These are phyloP conservation scores for Scomber colias DNA, from an alignment of 2,113 vertebrate genomes.

Conservation along the genomic window DNA sequence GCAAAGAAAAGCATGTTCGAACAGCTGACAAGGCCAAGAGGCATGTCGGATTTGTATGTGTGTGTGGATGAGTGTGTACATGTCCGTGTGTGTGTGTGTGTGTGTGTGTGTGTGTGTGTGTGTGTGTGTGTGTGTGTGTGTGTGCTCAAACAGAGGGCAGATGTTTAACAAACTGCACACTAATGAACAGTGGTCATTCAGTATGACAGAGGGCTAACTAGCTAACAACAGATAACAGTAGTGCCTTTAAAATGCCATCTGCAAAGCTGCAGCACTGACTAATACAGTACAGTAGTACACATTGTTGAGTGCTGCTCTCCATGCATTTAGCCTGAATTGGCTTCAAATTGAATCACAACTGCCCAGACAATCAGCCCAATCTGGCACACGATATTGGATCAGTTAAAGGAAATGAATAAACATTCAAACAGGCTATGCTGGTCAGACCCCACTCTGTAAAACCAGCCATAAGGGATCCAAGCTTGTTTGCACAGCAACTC, in stretches of 20 bases:
- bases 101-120: neutral
- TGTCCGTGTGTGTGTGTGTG: conserved; percentile 6
- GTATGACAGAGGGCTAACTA: conserved; percentile 31
- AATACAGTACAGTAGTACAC: conserved; percentile 31
- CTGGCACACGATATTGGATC: conserved; percentile 50
- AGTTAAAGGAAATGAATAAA: conserved; percentile 60
- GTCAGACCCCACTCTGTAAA: conserved; percentile 56
- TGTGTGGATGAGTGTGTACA: conserved; percentile 4
- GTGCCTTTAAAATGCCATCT: conserved; percentile 51
- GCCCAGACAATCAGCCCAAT: conserved; percentile 54
- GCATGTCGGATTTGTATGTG: conserved; percentile 61
- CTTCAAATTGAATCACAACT: conserved; percentile 62
- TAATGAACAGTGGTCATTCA: conserved; percentile 70
- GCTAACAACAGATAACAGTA: conserved; percentile 42
- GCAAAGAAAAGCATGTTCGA: conserved; percentile 74
- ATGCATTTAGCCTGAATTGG: conserved; percentile 57
- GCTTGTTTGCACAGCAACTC: conserved; percentile 66
- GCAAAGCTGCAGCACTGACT: conserved; percentile 41
- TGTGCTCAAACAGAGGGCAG: conserved; percentile 29
- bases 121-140: conserved; percentile 5
- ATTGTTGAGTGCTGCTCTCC: conserved; percentile 19
- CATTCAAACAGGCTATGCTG: conserved; percentile 52
- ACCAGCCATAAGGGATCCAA: conserved; percentile 54
- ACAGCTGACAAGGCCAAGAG: conserved; percentile 81
- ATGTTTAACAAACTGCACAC: conserved; percentile 69